A percentile compares a stretch with the other conserved stretches of the same genome.
Conservation (phyloP, 2,888 invertebrate genomes). For the Tachina grossa region DNA sequence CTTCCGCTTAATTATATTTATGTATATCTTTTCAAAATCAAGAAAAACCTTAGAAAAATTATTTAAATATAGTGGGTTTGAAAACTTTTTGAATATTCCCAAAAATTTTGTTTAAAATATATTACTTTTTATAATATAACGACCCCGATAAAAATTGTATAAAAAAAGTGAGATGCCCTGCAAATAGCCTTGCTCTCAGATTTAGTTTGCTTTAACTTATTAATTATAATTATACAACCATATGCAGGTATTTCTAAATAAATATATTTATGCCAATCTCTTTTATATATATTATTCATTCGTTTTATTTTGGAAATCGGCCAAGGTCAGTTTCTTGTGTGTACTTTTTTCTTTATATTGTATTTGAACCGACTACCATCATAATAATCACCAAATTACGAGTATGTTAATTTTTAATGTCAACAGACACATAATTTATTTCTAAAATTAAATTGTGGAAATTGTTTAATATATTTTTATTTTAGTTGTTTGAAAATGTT, state of each 20-base stretch:
- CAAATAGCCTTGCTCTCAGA: conserved; percentile 40
- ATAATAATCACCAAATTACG: conserved; percentile 49
- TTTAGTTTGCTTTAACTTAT: background rate
- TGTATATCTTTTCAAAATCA: background rate
- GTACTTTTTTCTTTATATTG: conserved; percentile 4
- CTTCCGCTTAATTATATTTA: too few relatives aligned
- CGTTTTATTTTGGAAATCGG: background rate
- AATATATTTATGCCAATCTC: background rate
- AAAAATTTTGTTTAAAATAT: background rate
- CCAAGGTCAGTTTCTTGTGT: conserved; percentile 55
- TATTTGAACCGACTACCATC: conserved; percentile 20
- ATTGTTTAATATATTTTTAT: background rate
- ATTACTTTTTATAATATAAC: background rate
- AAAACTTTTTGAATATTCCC: background rate
- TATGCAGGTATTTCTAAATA: background rate
- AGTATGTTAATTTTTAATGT: conserved; percentile 57
- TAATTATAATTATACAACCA: background rate
- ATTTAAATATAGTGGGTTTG: background rate
- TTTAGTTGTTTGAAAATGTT: background rate
- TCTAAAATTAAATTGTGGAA: background rate
- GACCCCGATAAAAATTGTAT: background rate
- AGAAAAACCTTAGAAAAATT: conserved; percentile 16
- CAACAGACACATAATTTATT: conserved; percentile 60
- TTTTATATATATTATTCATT: background rate
- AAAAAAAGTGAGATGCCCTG: background rate